phyloP scores from a whole-genome alignment of 2,797 vertebrate genomes.

The Mus caroli region DNA sequence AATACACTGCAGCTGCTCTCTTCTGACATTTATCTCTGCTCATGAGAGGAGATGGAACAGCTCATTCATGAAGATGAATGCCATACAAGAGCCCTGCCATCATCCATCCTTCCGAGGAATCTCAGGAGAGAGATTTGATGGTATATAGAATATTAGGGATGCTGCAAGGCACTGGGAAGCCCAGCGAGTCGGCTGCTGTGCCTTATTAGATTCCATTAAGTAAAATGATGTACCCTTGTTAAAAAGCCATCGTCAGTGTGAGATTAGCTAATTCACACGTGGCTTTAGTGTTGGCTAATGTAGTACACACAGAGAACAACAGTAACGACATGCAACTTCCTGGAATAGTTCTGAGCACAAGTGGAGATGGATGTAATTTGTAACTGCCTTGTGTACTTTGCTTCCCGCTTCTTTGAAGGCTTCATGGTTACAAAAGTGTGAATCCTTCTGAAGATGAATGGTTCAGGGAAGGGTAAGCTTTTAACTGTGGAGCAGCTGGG shows the following conservation, averaged over 20 bases:
- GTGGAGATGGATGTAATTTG: slow-evolving; percentile 71
- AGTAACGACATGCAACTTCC: slow-evolving; percentile 74
- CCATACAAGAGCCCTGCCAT: slow-evolving; percentile 67
- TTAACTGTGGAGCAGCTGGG: neutral
- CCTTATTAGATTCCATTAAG: slow-evolving; percentile 78
- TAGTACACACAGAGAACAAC: slow-evolving; percentile 15
- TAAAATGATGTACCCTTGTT: slow-evolving; percentile 79
- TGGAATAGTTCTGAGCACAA: slow-evolving; percentile 80
- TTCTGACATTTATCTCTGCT: slow-evolving; percentile 82
- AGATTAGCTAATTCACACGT: slow-evolving; percentile 79
- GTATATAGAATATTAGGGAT: slow-evolving; percentile 74
- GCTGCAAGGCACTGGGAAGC: slow-evolving; percentile 73
- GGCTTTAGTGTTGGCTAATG: slow-evolving; percentile 77
- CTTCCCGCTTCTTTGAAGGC: slow-evolving; percentile 70
- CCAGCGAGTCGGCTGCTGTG: slow-evolving; percentile 63
- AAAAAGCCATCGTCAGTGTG: slow-evolving; percentile 73
- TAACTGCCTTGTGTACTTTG: slow-evolving; percentile 66
- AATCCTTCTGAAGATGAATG: slow-evolving; percentile 50
- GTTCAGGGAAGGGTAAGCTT: slow-evolving; percentile 25
- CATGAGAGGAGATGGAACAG: slow-evolving; percentile 59
- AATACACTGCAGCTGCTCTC: slow-evolving; percentile 67
- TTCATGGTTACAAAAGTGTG: slow-evolving; percentile 63
- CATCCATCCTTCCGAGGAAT: slow-evolving; percentile 24
- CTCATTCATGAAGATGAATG: slow-evolving; percentile 86
- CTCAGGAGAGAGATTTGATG: slow-evolving; percentile 79